These are phyloP conservation scores for Diuraphis noxia DNA, from an alignment of 1,140 invertebrate species.

Conservation along the genomic window DNA sequence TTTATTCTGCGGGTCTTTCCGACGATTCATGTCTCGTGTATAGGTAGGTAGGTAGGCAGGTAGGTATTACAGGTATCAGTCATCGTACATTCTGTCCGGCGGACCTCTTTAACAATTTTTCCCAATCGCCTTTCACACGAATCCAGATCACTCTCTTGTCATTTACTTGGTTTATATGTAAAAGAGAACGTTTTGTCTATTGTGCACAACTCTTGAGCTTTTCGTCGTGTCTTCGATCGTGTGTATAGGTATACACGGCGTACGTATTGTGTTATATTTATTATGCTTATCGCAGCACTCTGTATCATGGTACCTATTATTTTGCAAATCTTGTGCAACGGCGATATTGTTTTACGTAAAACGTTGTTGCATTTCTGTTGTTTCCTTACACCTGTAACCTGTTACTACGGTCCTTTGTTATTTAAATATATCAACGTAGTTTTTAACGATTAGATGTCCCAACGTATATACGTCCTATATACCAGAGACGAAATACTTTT, in stretches of 20 bases:
- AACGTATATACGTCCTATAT: background rate
- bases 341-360: background rate
- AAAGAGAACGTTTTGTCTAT: conserved; percentile 18
- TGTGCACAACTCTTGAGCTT: conserved; percentile 5
- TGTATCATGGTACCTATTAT: no score
- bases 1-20: background rate
- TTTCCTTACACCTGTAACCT: background rate
- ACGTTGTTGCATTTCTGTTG: background rate
- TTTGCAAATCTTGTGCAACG: background rate
- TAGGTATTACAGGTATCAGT: background rate
- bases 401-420: background rate
- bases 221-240: background rate
- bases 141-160: background rate
- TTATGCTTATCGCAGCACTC: background rate
- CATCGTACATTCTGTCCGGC: background rate
- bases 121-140: conserved; percentile 18
- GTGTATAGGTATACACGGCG: background rate
- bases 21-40: background rate
- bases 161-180: background rate
- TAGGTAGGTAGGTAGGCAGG: no score
- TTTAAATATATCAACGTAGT: background rate
- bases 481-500: background rate
- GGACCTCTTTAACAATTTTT: background rate
- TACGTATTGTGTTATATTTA: background rate
- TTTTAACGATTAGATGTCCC: background rate